Evolutionary conservation across 2,888 invertebrate genomes (phyloP).

Genomic region (Chloromyia formosa): DNA sequence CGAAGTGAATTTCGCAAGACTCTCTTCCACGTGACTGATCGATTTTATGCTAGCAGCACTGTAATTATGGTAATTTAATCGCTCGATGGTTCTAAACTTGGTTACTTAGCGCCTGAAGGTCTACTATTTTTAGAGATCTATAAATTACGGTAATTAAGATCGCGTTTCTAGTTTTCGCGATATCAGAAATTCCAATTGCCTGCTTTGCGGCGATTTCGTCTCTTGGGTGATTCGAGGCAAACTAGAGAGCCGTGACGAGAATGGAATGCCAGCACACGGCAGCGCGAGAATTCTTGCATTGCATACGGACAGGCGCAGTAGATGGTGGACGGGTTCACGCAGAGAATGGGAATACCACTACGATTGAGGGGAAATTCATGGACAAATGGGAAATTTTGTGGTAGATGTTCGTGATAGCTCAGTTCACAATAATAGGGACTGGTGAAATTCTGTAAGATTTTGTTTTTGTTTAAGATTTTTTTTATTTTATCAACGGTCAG

Average conservation of each 20-base stretch:
- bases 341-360: no score
- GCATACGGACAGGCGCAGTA: constrained; percentile 19
- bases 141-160: no score
- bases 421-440: constrained; percentile 22
- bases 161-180: no score
- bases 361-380: neutral
- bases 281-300: neutral
- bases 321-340: neutral
- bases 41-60: neutral
- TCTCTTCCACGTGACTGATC: no score
- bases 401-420: neutral
- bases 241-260: neutral
- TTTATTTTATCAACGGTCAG: no score
- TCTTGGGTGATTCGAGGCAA: neutral
- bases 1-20: no score
- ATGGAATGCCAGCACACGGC: constrained; percentile 13
- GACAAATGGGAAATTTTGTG: neutral
- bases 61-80: neutral
- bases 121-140: neutral
- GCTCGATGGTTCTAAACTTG: no score
- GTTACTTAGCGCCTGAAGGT: neutral
- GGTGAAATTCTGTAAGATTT: no score
- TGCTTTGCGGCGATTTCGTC: neutral
- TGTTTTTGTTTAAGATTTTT: no score
- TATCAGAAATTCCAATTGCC: neutral